A percentile compares a stretch with the other conserved stretches of the same genome.
Evolutionary conservation across 2,113 vertebrate species (phyloP).

Genomic region (Scomber japonicus): DNA sequence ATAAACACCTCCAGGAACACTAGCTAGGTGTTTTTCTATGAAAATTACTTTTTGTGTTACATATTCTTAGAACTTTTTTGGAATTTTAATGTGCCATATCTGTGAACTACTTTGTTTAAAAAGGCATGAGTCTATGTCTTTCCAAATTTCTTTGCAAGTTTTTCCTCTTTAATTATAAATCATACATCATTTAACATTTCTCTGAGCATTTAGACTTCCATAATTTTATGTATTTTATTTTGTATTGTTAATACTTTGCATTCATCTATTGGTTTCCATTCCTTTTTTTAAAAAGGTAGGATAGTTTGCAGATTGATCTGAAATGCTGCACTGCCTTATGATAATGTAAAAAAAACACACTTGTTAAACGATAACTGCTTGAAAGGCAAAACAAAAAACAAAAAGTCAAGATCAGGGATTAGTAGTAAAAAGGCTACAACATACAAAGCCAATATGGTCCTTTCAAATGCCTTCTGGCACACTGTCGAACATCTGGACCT

Average conservation of each 20-base stretch:
- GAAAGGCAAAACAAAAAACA: neutral
- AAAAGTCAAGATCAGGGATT: neutral
- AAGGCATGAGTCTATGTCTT: no score
- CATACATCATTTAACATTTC: no score
- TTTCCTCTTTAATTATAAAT: no score
- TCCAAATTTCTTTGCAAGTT: no score
- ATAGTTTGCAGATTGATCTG: no score
- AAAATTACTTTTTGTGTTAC: neutral
- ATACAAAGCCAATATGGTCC: neutral
- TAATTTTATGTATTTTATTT: no score
- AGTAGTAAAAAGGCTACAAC: neutral
- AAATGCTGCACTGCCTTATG: no score
- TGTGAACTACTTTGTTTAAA: neutral
- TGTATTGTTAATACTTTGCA: no score
- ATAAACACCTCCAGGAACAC: neutral
- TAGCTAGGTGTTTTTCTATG: neutral
- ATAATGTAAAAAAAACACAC: no score
- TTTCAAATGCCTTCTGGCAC: neutral
- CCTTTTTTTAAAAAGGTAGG: no score
- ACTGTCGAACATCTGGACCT: constrained; percentile 19
- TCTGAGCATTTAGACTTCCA: no score
- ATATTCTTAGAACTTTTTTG: neutral
- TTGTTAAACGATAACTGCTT: neutral
- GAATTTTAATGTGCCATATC: neutral
- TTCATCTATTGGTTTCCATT: no score